Evolutionary conservation across 92 coral and sea anemone species (phyloP).

Genomic region (Anthopleura xanthogrammica): DNA sequence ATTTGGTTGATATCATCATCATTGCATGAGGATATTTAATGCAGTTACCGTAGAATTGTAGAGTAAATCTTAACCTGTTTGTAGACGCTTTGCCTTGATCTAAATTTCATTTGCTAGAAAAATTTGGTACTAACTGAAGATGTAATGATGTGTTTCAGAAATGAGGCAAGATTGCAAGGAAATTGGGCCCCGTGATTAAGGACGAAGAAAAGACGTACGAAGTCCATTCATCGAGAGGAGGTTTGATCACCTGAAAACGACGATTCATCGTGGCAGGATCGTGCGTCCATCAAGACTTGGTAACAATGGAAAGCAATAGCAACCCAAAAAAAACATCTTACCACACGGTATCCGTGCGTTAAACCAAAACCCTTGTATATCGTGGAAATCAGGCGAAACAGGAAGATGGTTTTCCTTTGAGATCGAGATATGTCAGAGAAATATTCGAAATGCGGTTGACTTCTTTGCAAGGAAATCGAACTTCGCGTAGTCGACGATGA

Average conservation of each 20-base stretch:
- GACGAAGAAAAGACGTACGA: not conserved
- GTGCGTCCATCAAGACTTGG: not conserved
- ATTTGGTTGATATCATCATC: not conserved
- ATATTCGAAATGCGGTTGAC: constrained; percentile 5
- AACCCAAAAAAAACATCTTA: not conserved
- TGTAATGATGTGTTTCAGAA: not conserved
- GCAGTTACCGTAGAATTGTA: not conserved
- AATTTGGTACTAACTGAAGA: not conserved
- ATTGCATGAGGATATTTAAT: not conserved
- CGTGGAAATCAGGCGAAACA: not conserved
- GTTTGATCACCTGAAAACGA: not conserved
- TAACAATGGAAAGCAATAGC: not conserved
- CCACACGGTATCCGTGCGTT: not conserved
- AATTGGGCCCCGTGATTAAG: not conserved
- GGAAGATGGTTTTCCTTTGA: not conserved
- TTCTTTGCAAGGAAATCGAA: not conserved
- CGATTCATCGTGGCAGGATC: not conserved
- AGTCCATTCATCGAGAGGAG: not conserved
- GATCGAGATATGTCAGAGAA: not conserved
- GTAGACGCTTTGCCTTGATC: not conserved
- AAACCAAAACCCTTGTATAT: not conserved
- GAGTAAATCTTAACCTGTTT: not conserved
- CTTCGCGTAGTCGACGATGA: not conserved
- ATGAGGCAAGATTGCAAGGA: not conserved
- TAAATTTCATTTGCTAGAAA: not conserved